Conservation (phyloP, 2,797 vertebrate species). For the Synaphobranchus kaupii region DNA sequence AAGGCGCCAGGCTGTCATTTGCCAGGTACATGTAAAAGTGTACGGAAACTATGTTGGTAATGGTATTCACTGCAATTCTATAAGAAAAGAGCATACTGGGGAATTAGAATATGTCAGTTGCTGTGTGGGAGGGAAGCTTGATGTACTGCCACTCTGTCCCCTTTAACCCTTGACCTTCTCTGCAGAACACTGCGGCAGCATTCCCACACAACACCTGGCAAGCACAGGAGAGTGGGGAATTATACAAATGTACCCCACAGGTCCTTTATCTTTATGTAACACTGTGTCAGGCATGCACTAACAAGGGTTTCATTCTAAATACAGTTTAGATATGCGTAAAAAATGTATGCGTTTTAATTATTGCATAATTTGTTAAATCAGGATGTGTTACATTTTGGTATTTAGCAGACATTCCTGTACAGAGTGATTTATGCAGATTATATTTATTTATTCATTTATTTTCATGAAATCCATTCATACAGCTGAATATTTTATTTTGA, state of each 20-base stretch:
- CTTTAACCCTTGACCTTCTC: conserved; percentile 4
- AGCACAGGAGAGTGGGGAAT: conserved; percentile 5
- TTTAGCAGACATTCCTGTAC: too few relatives aligned
- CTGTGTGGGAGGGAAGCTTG: conserved; percentile 64
- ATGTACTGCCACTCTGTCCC: background rate
- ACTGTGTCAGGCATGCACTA: background rate
- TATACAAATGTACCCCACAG: conserved; percentile 21
- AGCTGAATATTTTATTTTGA: background rate
- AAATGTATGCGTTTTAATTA: background rate
- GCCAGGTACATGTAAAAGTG: conserved; percentile 49
- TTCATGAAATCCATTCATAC: background rate
- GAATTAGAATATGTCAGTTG: conserved; percentile 59
- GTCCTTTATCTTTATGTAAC: background rate
- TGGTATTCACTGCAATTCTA: conserved; percentile 33
- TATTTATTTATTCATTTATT: background rate
- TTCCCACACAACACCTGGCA: conserved; percentile 39
- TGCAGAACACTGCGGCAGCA: background rate
- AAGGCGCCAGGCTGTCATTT: conserved; percentile 55
- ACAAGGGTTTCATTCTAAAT: background rate
- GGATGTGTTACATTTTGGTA: too few relatives aligned
- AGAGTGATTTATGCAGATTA: too few relatives aligned
- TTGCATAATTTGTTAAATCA: too few relatives aligned
- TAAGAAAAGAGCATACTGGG: conserved; percentile 55
- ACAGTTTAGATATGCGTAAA: background rate
- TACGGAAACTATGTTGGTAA: conserved; percentile 21